Evolutionary conservation across 2,797 vertebrate genomes (phyloP).

Genomic region (Sebastes kiyomatsui): DNA sequence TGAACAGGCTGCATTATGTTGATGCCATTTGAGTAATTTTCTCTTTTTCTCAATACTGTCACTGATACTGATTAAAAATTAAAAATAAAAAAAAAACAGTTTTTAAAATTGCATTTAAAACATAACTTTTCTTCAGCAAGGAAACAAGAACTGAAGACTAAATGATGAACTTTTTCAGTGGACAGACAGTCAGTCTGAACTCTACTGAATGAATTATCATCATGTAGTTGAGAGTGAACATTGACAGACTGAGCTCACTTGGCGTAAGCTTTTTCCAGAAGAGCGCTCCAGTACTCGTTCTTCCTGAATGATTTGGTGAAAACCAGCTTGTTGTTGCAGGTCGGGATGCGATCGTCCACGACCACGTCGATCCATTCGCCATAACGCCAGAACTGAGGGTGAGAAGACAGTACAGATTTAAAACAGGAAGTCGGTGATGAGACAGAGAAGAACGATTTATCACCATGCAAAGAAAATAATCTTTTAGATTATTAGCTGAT

Average conservation of each 20-base stretch:
- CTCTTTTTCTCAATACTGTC: background rate
- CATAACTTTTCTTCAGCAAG: background rate
- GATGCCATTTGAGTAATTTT: background rate
- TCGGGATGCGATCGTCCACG: constrained; percentile 94
- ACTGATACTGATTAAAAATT: background rate
- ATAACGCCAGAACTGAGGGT: constrained; percentile 90
- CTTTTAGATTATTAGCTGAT: background rate
- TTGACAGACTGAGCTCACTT: constrained; percentile 83
- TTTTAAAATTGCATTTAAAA: background rate
- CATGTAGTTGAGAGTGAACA: background rate
- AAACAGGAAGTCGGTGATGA: background rate
- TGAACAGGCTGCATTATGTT: background rate
- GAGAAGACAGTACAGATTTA: background rate
- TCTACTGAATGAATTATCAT: background rate
- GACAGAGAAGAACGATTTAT: background rate
- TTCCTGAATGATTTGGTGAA: constrained; percentile 92
- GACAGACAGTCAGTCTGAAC: constrained; percentile 3
- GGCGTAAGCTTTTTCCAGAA: constrained; percentile 97
- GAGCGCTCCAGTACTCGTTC: constrained; percentile 97
- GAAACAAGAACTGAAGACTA: background rate
- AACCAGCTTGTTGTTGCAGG: constrained; percentile 86
- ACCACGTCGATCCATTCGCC: constrained; percentile 95
- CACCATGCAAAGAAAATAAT: background rate
- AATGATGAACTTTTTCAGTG: background rate
- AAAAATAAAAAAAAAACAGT: too few species aligned